phyloP scores from a whole-genome alignment of 53 echinoderm and acorn worm species.

The Echinometra lucunter region DNA sequence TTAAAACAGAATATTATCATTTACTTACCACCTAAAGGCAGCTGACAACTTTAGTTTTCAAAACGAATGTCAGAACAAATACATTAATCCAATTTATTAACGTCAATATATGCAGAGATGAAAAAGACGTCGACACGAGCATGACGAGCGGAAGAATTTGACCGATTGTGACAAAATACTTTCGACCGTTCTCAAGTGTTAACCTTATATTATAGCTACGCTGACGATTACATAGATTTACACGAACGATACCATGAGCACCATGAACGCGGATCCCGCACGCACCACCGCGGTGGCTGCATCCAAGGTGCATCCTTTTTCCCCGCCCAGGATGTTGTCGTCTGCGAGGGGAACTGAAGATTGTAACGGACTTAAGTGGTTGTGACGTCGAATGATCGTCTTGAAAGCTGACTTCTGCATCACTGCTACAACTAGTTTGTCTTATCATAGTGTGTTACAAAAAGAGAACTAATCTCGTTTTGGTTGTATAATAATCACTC shows the following conservation, averaged over 20 bases:
- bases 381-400: slow-evolving; percentile 47
- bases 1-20: neutral
- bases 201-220: neutral
- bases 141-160: neutral
- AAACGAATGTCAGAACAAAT: neutral
- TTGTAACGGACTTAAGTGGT: slow-evolving; percentile 34
- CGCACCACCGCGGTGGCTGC: neutral
- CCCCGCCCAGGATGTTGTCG: slow-evolving; percentile 23
- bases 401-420: slow-evolving; percentile 31
- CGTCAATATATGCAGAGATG: slow-evolving; percentile 4
- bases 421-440: neutral
- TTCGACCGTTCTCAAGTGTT: slow-evolving; percentile 25
- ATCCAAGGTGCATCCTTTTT: neutral
- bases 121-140: neutral
- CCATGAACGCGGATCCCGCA: slow-evolving; percentile 1
- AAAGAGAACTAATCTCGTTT: neutral
- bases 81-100: slow-evolving; percentile 29
- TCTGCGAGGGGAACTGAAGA: slow-evolving; percentile 13
- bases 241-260: neutral
- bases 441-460: neutral
- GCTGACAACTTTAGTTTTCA: neutral
- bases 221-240: neutral
- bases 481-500: neutral
- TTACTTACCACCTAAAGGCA: neutral
- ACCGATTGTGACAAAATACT: slow-evolving; percentile 17